Evolutionary conservation across 2,888 invertebrate genomes (phyloP), one percentile per base, ranked within the genome.

Genomic region (Heteromurus nitidus): DNA sequence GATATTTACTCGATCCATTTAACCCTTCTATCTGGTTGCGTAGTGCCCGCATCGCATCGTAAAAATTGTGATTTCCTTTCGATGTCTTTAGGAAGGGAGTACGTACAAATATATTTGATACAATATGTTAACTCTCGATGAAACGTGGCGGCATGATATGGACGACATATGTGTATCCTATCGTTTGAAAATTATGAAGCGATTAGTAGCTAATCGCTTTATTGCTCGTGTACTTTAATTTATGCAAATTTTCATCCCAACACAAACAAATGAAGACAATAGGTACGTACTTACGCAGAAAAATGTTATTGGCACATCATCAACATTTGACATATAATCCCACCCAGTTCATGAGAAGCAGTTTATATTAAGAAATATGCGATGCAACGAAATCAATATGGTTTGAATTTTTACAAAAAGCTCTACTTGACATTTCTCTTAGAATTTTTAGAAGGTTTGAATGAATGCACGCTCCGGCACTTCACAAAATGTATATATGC

Each of bases 401-500:
- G n/a, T n/a, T n/a, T n/a, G n/a, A n/a, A n/a, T n/a, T n/a, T n/a
- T n/a, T n/a, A n/a, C n/a, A n/a, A n/a, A n/a, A n/a, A n/a, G n/a
- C n/a, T n/a, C n/a, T n/a, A n/a, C n/a, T n/a, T n/a, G n/a, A n/a
- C n/a, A n/a, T n/a, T n/a, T n/a, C n/a, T n/a, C n/a, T n/a, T n/a
- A n/a, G n/a, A n/a, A n/a, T n/a, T n/a, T n/a, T n/a, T n/a, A n/a
- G n/a, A n/a, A n/a, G n/a, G n/a, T n/a, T n/a, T n/a, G n/a, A n/a
- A n/a, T n/a, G n/a, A n/a, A n/a, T n/a, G n/a, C n/a, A n/a, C n/a
- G n/a, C n/a, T 30, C 2, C 30, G 7, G 36, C 69, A 50, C 50
- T 50, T 74, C 2, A 26, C 3, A 77, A 68, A 77, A 55, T n/a
- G n/a, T n/a, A n/a, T 70, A 31, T 64, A 80, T 80, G 80, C 50